These are phyloP conservation scores for Cremastinae sp. DNA, from an alignment of 2,888 invertebrate species.

Conservation along the genomic window DNA sequence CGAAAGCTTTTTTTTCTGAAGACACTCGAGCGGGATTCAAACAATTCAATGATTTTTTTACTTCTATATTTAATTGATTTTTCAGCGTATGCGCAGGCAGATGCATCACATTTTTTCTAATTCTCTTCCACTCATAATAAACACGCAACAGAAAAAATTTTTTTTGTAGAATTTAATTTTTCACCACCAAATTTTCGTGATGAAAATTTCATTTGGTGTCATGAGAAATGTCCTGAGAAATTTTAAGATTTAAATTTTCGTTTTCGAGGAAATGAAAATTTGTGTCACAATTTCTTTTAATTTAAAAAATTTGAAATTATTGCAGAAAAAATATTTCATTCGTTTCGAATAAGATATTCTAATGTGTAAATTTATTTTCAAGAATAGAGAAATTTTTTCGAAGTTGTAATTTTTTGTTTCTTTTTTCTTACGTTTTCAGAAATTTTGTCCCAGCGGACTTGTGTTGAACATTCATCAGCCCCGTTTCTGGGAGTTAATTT, in stretches of 20 bases:
- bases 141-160: background rate
- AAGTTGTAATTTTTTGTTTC: conserved; percentile 1
- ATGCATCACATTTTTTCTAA: background rate
- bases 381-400: too few species aligned
- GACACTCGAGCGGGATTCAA: conserved; percentile 2
- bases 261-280: too few species aligned
- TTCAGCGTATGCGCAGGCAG: background rate
- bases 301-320: too few species aligned
- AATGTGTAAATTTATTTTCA: too few species aligned
- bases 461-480: conserved; percentile 27
- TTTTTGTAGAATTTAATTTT: background rate
- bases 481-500: conserved; percentile 3
- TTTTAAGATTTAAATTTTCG: too few species aligned
- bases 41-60: conserved; percentile 23
- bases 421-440: background rate
- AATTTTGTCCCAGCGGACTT: conserved; percentile 20
- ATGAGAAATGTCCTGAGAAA: too few species aligned
- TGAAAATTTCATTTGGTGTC: too few species aligned
- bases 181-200: conserved; percentile 23
- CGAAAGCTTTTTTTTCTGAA: background rate
- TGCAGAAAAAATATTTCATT: too few species aligned
- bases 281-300: too few species aligned
- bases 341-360: too few species aligned
- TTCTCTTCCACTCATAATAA: too few species aligned
- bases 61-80: conserved; percentile 37